Conservation (phyloP, 2,888 invertebrate genomes). For the Pheosia gnoma region DNA sequence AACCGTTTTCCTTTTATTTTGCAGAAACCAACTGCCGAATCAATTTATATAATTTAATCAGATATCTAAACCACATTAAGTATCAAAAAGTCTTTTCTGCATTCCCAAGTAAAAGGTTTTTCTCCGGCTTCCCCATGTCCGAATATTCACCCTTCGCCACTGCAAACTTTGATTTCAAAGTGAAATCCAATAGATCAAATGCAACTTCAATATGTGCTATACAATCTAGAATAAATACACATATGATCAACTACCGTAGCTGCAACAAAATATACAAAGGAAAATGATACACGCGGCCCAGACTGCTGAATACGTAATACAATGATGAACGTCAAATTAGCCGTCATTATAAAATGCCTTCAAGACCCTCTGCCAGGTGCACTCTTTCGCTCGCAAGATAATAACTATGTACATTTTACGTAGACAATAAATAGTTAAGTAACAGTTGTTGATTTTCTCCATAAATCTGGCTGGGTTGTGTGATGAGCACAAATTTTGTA, state of each 20-base stretch:
- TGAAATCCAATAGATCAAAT: no score
- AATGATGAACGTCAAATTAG: conserved; percentile 19
- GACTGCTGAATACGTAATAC: conserved; percentile 27
- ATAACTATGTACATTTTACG: neutral
- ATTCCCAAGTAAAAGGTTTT: no score
- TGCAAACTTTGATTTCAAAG: no score
- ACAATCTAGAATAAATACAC: neutral
- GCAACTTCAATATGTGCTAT: neutral
- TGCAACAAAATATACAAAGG: neutral
- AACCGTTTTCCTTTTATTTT: no score
- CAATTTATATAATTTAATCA: no score
- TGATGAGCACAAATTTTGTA: neutral
- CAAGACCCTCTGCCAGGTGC: neutral
- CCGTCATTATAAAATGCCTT: neutral
- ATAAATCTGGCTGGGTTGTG: neutral
- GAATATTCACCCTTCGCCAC: no score
- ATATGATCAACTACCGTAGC: neutral
- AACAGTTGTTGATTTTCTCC: neutral
- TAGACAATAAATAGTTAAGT: no score
- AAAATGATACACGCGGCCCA: conserved; percentile 13
- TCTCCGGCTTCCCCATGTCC: no score
- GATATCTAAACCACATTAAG: no score
- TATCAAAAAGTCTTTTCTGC: no score
- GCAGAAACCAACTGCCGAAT: no score
- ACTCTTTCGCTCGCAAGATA: neutral